phyloP scores from a whole-genome alignment of 2,888 invertebrate genomes.

The Rhingia rostrata region DNA sequence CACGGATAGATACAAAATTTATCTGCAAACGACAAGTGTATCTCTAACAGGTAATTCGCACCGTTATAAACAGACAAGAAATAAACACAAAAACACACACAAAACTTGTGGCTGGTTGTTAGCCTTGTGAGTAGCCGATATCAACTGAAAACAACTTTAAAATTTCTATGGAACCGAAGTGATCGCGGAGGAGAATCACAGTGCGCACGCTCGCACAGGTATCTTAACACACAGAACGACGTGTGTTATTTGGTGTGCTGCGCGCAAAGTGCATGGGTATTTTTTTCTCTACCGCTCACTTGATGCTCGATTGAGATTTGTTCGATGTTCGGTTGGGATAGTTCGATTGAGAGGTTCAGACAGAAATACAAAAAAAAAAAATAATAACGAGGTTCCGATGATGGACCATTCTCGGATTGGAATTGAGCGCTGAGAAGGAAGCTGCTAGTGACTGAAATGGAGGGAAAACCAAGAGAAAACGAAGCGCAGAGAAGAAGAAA shows the following conservation, averaged over 20 bases:
- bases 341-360: slow-evolving; percentile 28
- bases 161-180: slow-evolving; percentile 80
- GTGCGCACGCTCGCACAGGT: slow-evolving; percentile 62
- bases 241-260: slow-evolving; percentile 56
- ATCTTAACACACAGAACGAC: slow-evolving; percentile 35
- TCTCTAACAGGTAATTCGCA: slow-evolving; percentile 42
- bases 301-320: slow-evolving; percentile 66
- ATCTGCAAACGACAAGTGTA: slow-evolving; percentile 57
- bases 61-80: slow-evolving; percentile 6
- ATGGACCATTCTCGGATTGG: slow-evolving; percentile 44
- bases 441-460: slow-evolving; percentile 33
- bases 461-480: slow-evolving; percentile 31
- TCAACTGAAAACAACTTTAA: slow-evolving; percentile 84
- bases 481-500: slow-evolving; percentile 40
- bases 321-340: slow-evolving; percentile 60
- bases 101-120: slow-evolving; percentile 78
- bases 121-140: slow-evolving; percentile 83
- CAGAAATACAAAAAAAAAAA: too few relatives aligned
- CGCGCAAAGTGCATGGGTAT: slow-evolving; percentile 60
- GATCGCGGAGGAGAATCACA: slow-evolving; percentile 77
- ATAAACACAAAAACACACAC: slow-evolving; percentile 9
- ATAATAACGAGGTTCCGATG: not conserved
- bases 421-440: slow-evolving; percentile 27
- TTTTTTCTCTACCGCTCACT: slow-evolving; percentile 3
- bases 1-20: slow-evolving; percentile 27